Evolutionary conservation across 1,140 invertebrate species (phyloP).

Genomic region (Atta colombica): DNA sequence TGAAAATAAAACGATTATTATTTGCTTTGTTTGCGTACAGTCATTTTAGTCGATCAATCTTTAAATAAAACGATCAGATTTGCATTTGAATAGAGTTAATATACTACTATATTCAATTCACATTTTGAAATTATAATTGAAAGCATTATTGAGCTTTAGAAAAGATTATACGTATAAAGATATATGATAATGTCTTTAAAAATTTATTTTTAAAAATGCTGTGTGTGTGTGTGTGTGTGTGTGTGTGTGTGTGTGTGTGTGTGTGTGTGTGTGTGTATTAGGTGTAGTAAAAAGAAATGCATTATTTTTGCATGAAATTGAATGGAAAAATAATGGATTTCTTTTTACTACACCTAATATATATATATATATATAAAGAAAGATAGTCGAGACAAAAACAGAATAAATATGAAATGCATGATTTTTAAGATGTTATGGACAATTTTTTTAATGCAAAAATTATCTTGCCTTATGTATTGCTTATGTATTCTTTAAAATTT

Average conservation of each 20-base stretch:
- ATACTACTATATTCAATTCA: neutral
- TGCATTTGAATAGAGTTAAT: neutral
- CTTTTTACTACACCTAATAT: too few relatives aligned
- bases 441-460: too few relatives aligned
- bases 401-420: neutral
- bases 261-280: too few relatives aligned
- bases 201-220: neutral
- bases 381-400: neutral
- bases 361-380: too few relatives aligned
- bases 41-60: neutral
- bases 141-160: neutral
- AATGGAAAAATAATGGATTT: too few relatives aligned
- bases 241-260: too few relatives aligned
- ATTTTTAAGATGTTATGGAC: neutral
- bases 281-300: too few relatives aligned
- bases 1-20: neutral
- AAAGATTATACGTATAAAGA: neutral
- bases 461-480: too few relatives aligned
- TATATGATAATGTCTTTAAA: neutral
- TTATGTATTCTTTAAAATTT: neutral
- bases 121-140: neutral
- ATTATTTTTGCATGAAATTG: too few relatives aligned
- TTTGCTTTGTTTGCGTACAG: conserved; percentile 12
- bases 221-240: too few relatives aligned
- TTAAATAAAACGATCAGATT: neutral